These are phyloP conservation scores for Nicator chloris DNA, from an alignment of 2,113 vertebrate species.

Conservation along the genomic window DNA sequence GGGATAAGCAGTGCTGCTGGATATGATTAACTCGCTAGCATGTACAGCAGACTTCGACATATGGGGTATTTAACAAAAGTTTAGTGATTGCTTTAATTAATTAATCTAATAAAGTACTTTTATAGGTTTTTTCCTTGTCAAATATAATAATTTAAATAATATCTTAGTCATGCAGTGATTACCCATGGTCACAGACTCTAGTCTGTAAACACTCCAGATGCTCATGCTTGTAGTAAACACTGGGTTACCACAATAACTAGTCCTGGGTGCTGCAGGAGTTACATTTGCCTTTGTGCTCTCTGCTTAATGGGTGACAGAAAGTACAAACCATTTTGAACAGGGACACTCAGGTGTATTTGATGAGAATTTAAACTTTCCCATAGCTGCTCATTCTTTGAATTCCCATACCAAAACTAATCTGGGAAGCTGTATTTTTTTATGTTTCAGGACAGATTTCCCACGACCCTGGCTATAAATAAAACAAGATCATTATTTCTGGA, in stretches of 20 bases:
- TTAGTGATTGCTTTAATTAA: not conserved
- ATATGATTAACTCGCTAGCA: not conserved
- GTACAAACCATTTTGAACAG: not conserved
- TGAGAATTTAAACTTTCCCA: conserved; percentile 54
- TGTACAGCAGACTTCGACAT: not conserved
- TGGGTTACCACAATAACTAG: not conserved
- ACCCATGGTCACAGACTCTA: not conserved
- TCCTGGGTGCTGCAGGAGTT: not conserved
- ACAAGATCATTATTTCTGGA: conserved; percentile 48
- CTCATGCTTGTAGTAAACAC: rapidly evolving
- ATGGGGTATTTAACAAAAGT: not conserved
- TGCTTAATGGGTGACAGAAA: not conserved
- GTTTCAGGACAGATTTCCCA: conserved; percentile 37
- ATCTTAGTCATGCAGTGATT: not conserved
- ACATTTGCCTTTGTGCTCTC: not conserved
- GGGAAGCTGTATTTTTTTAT: conserved; percentile 18
- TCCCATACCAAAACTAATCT: conserved; percentile 45
- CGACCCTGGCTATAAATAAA: conserved; percentile 58
- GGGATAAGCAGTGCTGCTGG: not conserved
- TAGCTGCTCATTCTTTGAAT: conserved; percentile 43
- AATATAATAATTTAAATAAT: not conserved
- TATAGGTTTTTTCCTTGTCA: not conserved
- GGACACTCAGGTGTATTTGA: conserved; percentile 41
- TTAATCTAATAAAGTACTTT: not conserved
- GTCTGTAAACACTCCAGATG: not conserved